Evolutionary conservation across 2,888 invertebrate genomes (phyloP).

Genomic region (Cantharis lateralis): DNA sequence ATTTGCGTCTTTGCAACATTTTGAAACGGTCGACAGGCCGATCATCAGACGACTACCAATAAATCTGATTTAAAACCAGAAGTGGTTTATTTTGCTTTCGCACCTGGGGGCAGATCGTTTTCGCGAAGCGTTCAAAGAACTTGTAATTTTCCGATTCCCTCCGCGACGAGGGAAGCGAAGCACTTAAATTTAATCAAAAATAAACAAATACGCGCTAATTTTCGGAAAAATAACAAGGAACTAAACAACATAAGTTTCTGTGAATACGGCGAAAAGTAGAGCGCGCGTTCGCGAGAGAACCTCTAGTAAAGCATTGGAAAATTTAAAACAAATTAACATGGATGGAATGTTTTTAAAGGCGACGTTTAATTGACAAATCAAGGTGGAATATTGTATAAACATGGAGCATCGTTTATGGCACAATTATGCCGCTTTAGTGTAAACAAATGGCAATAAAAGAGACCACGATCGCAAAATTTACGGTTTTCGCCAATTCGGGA

Average conservation of each 20-base stretch:
- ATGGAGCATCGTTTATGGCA: not conserved
- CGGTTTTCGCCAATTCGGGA: not conserved
- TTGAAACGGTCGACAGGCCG: not conserved
- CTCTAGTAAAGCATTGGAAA: not conserved
- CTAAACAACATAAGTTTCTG: not conserved
- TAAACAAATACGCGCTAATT: not conserved
- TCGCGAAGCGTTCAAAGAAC: not conserved
- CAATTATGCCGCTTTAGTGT: not conserved
- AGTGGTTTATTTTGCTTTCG: not conserved
- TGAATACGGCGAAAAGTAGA: not conserved
- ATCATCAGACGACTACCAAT: not conserved
- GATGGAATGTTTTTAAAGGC: not conserved
- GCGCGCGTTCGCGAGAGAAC: not conserved
- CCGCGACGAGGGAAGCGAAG: no score
- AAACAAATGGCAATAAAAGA: slow-evolving; percentile 2
- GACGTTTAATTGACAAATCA: slow-evolving; percentile 20
- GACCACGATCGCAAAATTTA: slow-evolving; percentile 9
- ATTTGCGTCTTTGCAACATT: slow-evolving; percentile 38
- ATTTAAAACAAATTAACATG: not conserved
- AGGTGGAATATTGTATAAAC: slow-evolving; percentile 22
- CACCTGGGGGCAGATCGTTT: not conserved
- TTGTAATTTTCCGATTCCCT: not conserved
- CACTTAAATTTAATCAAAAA: not conserved
- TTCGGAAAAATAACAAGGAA: not conserved
- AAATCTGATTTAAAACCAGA: not conserved